These are phyloP conservation scores for Enteromius argenteus DNA, from an alignment of 2,797 vertebrate genomes.

Conservation along the genomic window DNA sequence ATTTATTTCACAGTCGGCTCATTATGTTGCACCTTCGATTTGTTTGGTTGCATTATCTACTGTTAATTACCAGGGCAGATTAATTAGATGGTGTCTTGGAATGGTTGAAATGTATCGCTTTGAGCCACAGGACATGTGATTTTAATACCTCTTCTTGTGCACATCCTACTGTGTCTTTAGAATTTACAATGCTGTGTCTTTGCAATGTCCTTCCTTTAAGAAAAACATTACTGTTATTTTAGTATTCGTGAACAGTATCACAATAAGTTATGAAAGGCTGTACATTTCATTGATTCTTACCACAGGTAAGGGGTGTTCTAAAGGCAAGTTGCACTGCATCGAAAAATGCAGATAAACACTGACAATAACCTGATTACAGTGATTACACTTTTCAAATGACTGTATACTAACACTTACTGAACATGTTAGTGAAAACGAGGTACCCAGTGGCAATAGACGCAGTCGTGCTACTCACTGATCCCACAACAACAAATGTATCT, in stretches of 20 bases:
- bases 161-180: conserved; percentile 14
- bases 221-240: not conserved
- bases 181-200: conserved; percentile 35
- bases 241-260: not conserved
- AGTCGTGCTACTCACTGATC: not conserved
- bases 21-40: conserved; percentile 32
- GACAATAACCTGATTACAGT: not conserved
- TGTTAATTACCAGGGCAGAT: conserved; percentile 75
- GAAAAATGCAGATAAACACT: not conserved
- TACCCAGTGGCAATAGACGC: not conserved
- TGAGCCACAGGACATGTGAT: conserved; percentile 36
- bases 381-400: not conserved
- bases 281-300: not conserved
- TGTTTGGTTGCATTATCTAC: conserved; percentile 57
- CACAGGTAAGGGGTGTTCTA: not conserved
- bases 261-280: not conserved
- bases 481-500: not conserved
- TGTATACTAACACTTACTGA: not conserved
- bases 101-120: conserved; percentile 7
- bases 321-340: not conserved
- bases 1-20: conserved; percentile 16
- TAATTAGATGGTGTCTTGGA: conserved; percentile 57
- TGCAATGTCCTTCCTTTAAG: not conserved
- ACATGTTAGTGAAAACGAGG: not conserved
- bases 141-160: conserved; percentile 36